Base-by-base conservation (phyloP, 2,888 invertebrate species). In the Polydrusus cervinus region DNA sequence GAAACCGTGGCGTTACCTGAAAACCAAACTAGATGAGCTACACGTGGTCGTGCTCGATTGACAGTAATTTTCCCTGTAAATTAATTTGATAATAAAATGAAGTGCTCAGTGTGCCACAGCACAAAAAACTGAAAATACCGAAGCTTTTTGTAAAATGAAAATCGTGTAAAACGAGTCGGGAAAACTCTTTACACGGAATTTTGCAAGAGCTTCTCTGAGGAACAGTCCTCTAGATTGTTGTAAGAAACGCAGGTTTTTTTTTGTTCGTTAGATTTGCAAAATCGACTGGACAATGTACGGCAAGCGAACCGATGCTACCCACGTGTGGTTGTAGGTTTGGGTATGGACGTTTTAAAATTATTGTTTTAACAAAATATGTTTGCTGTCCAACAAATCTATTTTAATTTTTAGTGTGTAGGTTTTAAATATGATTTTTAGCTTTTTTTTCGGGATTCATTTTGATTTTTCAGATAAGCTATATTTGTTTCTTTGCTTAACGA, bases 21-120 rank as follows among this genome's bases (percentile, higher is more conserved):
- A 86, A 81, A 83, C 84, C 73, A 88, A 89, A 85, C 80, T 82
- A 71, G 87, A 89, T 80, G 89, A 89, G 82, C 90, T 91, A 87
- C 90, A 91, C 87, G 91, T 92, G 88, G 92, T 93, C 84, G 93
- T 93, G 89, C 89, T 93, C 85, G 93, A 93, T 91, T 93, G 93
- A 93, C 91, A 87, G 85, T 87, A 82, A 81, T 75, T 70, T 55
- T 70, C 75, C 68, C 68, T 80, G 79, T 79, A 81, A 77, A 80
- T 81, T 77, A 79, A 79, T 79, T 81, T 80, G 77, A 62, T 74
- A 73, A 45, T 70, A 78, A 76, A 78, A 78, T 43, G 79, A 83
- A 84, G 84, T 84, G 84, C 84, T 84, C 83, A 84, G 80, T 82
- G 83, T 84, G 83, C 80, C 16, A 45, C 45, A 55, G 70, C 70